A percentile compares a stretch with the other conserved stretches of the same genome.
Evolutionary conservation across 2,113 vertebrate species (phyloP).

Genomic region (Thinocorus orbignyianus): DNA sequence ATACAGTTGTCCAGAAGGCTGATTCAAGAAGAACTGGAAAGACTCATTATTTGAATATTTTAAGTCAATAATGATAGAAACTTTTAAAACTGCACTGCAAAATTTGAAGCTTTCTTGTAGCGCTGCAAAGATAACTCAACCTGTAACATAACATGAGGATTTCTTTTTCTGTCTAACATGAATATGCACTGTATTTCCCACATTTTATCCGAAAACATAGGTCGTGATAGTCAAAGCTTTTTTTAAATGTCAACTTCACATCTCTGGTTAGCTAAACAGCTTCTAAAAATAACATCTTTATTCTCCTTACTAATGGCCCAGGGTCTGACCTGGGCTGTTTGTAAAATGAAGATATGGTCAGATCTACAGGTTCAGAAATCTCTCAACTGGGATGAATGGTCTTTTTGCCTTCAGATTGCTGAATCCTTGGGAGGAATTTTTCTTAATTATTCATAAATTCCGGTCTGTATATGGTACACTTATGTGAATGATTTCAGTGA

Average conservation of each 20-base stretch:
- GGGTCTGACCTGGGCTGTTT: neutral
- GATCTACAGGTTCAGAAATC: neutral
- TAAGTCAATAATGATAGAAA: neutral
- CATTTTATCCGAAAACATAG: neutral
- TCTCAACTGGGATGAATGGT: neutral
- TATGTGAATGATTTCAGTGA: neutral
- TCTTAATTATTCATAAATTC: neutral
- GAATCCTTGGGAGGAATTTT: neutral
- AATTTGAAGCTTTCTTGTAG: neutral
- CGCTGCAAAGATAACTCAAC: neutral
- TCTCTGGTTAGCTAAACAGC: neutral
- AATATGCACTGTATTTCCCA: neutral
- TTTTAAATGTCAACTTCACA: neutral
- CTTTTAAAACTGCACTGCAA: neutral
- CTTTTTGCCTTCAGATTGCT: neutral
- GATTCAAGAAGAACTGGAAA: neutral
- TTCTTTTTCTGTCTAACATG: neutral
- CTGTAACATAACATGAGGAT: accelerated
- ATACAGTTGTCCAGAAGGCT: neutral
- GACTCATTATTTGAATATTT: neutral
- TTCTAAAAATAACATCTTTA: neutral
- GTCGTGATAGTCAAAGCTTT: neutral
- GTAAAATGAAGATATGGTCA: neutral
- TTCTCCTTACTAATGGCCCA: neutral
- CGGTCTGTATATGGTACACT: neutral